Base-by-base conservation (phyloP, 2,888 invertebrate species). In the Nomada goodeniana region DNA sequence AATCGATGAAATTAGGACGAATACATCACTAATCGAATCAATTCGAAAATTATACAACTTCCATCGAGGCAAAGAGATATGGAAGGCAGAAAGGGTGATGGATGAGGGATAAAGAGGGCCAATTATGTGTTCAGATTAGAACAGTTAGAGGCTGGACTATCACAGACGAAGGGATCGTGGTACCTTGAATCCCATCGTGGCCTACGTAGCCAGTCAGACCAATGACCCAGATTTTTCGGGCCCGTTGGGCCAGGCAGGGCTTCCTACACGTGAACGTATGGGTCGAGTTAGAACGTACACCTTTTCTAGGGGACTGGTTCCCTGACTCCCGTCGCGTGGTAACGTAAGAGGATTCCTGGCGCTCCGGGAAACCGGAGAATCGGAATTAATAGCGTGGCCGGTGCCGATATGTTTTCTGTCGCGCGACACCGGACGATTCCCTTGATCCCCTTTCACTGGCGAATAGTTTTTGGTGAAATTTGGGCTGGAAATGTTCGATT, bases 211-310 rank as follows among this genome's bases (percentile, higher is more conserved):
- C 88, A 86, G 89, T 82, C 90, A 86, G 89, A 89, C 88, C 91
- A 89, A 88, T 91, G 92, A 93, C 93, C 92, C 86, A 92, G 87
- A 92, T 93, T 91, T 93, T 92, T 92, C 80, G 90, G 89, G 86
- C 64, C 84, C 83, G 83, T 70, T 85, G 82, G 85, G 80, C 80
- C 84, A 79, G 80, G 63, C 80, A 85, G 67, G 87, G 83, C 83
- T 86, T 85, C 82, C 68, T 77, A 69, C 79, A 63, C 81, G 71
- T 61, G 77, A 68, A 76, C 76, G 59, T 42, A 26, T 71, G 63
- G 61, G 53, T 74, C 80, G 23, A 69, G 61, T 69, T 76, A 57
- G 50, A 69, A 82, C 23, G 64, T 69, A 26, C 67, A 50, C 60
- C 59, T 77, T 70, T 71, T 57, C 82, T 79, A 85, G 76, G 82